Percentiles rank a stretch among this genome's conserved stretches.
phyloP scores from a whole-genome alignment of 1,140 invertebrate species.

The Hyles vespertilio region DNA sequence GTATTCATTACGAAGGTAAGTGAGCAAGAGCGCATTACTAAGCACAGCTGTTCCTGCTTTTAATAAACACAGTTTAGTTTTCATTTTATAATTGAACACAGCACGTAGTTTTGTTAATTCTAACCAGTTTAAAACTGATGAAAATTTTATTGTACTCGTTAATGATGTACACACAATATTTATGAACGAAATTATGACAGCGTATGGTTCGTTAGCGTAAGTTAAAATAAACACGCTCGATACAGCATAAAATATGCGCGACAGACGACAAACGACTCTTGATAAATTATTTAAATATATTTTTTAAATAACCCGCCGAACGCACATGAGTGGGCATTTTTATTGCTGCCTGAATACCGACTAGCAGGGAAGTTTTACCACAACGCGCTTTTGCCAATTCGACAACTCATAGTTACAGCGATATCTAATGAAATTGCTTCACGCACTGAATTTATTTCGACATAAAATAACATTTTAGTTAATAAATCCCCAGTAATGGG shows the following conservation, averaged over 20 bases:
- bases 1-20: no score
- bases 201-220: neutral
- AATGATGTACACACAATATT: neutral
- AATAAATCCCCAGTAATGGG: no score
- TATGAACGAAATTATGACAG: neutral
- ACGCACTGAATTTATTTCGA: no score
- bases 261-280: neutral
- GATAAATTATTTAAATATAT: neutral
- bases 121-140: neutral
- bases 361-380: constrained; percentile 1
- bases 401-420: constrained; percentile 3
- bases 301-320: neutral
- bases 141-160: neutral
- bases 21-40: no score
- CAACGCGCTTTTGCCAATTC: neutral
- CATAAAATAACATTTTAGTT: no score
- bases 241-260: neutral
- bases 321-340: constrained; percentile 1
- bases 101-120: no score
- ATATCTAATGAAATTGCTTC: no score
- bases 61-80: no score
- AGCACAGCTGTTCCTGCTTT: no score
- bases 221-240: neutral
- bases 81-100: no score
- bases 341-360: neutral